These are phyloP conservation scores for Augiades crinisus DNA, from an alignment of 2,888 invertebrate species.

Conservation along the genomic window DNA sequence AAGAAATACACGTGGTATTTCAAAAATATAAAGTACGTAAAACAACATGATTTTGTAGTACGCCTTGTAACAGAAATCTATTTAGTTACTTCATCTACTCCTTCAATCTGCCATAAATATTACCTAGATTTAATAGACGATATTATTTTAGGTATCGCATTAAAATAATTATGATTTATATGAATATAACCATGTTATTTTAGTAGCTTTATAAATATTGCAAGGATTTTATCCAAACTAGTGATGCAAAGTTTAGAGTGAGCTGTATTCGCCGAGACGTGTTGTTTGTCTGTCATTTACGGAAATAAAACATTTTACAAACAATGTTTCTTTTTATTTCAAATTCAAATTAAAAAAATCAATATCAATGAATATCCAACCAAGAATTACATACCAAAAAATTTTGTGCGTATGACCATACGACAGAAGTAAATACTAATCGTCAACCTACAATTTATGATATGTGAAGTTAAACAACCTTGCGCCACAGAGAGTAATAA, in stretches of 20 bases:
- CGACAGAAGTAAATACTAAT: no score
- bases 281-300: constrained; percentile 69
- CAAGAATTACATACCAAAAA: background rate
- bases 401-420: background rate
- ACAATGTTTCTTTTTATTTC: constrained; percentile 11
- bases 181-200: constrained; percentile 11
- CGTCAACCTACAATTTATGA: no score
- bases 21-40: no score
- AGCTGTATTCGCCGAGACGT: constrained; percentile 58
- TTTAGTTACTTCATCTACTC: no score
- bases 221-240: constrained; percentile 38
- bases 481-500: no score
- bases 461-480: no score
- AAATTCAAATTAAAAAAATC: no score
- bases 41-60: no score
- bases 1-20: no score
- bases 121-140: background rate
- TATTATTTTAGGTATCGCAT: background rate
- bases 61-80: no score
- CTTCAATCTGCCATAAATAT: background rate
- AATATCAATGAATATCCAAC: no score
- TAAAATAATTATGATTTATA: constrained; percentile 5
- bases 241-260: constrained; percentile 49
- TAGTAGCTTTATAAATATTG: constrained; percentile 62
- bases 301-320: constrained; percentile 68